phyloP scores from a whole-genome alignment of 2,797 vertebrate genomes.

The Diplodus puntazzo region DNA sequence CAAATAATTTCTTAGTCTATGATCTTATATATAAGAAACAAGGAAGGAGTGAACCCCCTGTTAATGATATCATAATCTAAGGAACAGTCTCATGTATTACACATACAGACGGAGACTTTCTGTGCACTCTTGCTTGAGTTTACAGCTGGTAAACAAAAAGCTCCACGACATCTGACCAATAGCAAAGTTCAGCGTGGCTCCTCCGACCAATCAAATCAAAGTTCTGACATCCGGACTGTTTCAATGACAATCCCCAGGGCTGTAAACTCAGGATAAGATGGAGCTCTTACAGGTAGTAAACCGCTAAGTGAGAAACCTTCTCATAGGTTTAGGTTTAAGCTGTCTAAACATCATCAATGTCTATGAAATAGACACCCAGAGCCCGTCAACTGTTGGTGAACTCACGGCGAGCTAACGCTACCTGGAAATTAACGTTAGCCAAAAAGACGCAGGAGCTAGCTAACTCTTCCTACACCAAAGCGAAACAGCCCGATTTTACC shows the following conservation, averaged over 20 bases:
- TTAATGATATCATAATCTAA: not conserved
- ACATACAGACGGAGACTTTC: not conserved
- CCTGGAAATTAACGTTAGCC: conserved; percentile 20
- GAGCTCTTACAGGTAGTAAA: not conserved
- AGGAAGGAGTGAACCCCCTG: no score
- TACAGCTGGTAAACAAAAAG: conserved; percentile 61
- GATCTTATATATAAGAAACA: not conserved
- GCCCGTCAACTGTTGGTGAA: not conserved
- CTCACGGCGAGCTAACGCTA: not conserved
- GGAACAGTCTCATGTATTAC: not conserved
- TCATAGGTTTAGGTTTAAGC: accelerated
- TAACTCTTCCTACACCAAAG: conserved; percentile 20
- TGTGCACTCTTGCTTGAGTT: not conserved
- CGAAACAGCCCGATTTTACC: not conserved
- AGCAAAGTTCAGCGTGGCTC: conserved; percentile 79
- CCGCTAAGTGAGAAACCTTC: not conserved
- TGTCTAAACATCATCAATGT: not conserved
- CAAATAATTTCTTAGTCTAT: not conserved
- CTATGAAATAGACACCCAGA: not conserved
- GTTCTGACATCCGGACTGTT: conserved; percentile 54
- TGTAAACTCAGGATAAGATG: not conserved
- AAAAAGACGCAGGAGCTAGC: conserved; percentile 50
- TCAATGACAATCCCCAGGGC: conserved; percentile 44
- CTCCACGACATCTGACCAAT: conserved; percentile 75
- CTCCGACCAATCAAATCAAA: conserved; percentile 76